Base-by-base conservation (phyloP, 2,113 vertebrate species). In the Odontophorus gujanensis region DNA sequence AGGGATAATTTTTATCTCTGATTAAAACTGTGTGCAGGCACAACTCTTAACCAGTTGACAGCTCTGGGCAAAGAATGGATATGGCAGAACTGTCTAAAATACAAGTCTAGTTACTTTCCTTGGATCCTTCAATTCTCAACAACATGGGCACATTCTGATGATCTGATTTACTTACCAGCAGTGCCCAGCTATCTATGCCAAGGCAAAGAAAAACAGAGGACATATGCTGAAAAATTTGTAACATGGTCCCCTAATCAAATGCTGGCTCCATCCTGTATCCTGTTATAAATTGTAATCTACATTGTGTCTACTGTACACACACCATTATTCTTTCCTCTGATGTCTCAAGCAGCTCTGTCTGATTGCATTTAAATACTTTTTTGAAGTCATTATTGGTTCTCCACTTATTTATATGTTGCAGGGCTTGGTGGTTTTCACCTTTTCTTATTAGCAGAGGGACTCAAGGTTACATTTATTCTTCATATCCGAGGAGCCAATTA, bases 221-320 rank as follows among this genome's bases (percentile, higher is more conserved):
- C 95, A 97, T 96, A 96, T 97, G 96, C 95, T 94, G 95, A 96
- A 97, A 92, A 95, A 97, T 96, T 96, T 96, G 90, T 97, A 91
- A 81, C 69, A 82, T 96, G 87, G 95, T 84, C 89, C 69, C 78
- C 89, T 96, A 97, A 98, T 97, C 96, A 98, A 97, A 92, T 63
- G 81, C 96, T 91, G 93, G 97, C 97, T 97, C 97, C 97, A 97
- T 97, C 98, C 98, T 97, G 97, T 93, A 97, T 97, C 97, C 97
- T 97, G 97, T 98, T 96, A 97, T 96, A 98, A 98, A 97, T 96
- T 92, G 89, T 84, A 97, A 97, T 97, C 97, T 96, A 85, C 92
- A 92, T 95, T 96, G 96, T 95, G 91, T 97, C 94, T 97, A 96
- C 92, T 81, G 78, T 95, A 94, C 89, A 90, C 93, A 90, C 95